Conservation (phyloP, 2,888 invertebrate genomes). For the Cheiracanthium punctorium region DNA sequence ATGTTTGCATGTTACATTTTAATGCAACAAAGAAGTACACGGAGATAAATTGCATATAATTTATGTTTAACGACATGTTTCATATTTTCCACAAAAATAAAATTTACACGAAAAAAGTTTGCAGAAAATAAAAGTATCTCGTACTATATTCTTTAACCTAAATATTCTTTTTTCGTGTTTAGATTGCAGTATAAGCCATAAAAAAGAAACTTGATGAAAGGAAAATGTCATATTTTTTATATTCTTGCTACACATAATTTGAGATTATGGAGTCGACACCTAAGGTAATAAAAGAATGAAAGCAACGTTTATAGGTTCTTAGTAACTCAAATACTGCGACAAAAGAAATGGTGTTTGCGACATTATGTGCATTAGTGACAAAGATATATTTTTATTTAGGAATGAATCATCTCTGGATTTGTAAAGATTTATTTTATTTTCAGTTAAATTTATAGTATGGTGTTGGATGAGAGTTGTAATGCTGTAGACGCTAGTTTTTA, state of each 20-base stretch:
- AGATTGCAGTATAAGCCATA: background rate
- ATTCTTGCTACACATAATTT: background rate
- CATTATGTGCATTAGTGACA: background rate
- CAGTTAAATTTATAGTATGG: too few relatives aligned
- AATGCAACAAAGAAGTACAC: too few relatives aligned
- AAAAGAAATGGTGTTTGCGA: background rate
- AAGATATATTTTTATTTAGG: background rate
- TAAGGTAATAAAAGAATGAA: background rate
- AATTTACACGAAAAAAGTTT: too few relatives aligned
- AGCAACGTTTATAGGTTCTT: background rate
- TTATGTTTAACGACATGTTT: too few relatives aligned
- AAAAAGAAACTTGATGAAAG: background rate
- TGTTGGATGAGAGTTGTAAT: too few relatives aligned
- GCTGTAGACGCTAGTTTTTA: too few relatives aligned
- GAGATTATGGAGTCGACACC: slow-evolving; percentile 3
- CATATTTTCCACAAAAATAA: too few relatives aligned
- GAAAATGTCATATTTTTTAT: background rate
- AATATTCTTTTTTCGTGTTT: background rate
- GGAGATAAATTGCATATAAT: too few relatives aligned
- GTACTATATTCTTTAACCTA: background rate
- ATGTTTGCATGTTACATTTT: too few relatives aligned
- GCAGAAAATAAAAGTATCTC: too few relatives aligned
- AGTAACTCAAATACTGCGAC: background rate
- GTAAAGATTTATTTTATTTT: too few relatives aligned
- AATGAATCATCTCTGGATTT: background rate